Percentiles rank a stretch among this genome's conserved stretches.
Conservation (phyloP, 1,140 invertebrate genomes). For the Archegozetes longisetosus region DNA sequence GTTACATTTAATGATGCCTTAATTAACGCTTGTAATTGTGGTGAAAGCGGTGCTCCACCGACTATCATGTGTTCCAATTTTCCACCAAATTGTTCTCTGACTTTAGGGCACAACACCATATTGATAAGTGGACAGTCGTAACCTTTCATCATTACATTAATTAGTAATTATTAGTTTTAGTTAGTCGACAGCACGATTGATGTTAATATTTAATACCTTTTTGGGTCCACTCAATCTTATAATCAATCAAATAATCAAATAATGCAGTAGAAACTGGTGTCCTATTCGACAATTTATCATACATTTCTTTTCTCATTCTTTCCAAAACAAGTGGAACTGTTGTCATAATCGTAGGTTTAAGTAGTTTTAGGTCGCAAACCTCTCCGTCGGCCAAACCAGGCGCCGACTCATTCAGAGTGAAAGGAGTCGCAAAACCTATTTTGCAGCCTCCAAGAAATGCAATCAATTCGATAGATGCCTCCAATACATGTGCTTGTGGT, state of each 20-base stretch:
- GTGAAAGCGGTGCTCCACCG: constrained; percentile 59
- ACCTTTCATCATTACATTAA: constrained; percentile 11
- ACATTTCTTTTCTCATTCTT: constrained; percentile 29
- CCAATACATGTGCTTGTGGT: constrained; percentile 92
- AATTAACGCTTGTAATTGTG: constrained; percentile 88
- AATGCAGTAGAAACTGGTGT: constrained; percentile 4
- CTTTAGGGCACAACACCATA: constrained; percentile 9
- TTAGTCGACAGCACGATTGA: background rate
- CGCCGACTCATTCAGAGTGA: constrained; percentile 83
- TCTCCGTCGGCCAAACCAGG: constrained; percentile 82
- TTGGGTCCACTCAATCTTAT: constrained; percentile 10
- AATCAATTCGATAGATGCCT: constrained; percentile 45
- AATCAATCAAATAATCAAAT: background rate
- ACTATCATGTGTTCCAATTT: background rate
- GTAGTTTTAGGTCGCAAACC: constrained; percentile 64
- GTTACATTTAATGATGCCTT: constrained; percentile 79
- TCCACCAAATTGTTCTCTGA: constrained; percentile 10
- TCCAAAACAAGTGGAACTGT: constrained; percentile 55
- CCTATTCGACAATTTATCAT: constrained; percentile 26
- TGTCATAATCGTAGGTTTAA: constrained; percentile 83
- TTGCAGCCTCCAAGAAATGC: constrained; percentile 52
- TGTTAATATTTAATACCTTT: background rate
- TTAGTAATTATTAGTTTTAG: too few relatives aligned
- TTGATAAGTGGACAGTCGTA: constrained; percentile 16
- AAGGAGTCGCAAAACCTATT: constrained; percentile 88